Percentiles rank a stretch among this genome's conserved stretches.
phyloP scores from a whole-genome alignment of 2,113 vertebrate species.

The Odontesthes bonariensis region DNA sequence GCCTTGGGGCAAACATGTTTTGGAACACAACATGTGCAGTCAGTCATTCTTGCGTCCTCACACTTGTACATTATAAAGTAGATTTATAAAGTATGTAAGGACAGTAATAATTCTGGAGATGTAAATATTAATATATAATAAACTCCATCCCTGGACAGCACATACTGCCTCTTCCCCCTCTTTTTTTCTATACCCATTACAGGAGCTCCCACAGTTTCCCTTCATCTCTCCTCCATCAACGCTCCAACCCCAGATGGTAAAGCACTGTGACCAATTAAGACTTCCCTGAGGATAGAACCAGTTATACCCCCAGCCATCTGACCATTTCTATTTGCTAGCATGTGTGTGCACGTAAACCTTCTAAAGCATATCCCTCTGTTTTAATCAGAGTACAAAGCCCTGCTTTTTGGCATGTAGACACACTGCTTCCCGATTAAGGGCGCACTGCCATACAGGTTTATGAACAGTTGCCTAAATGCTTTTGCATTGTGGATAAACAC shows the following conservation, averaged over 20 bases:
- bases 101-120: constrained; percentile 54
- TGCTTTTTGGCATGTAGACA: constrained; percentile 40
- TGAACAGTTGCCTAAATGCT: constrained; percentile 32
- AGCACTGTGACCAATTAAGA: constrained; percentile 82
- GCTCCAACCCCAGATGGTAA: constrained; percentile 79
- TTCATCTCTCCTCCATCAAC: constrained; percentile 66
- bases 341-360: constrained; percentile 20
- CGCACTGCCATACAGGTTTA: constrained; percentile 13
- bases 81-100: constrained; percentile 63
- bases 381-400: constrained; percentile 67
- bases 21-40: constrained; percentile 10
- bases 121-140: constrained; percentile 65
- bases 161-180: constrained; percentile 6
- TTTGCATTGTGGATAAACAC: constrained; percentile 26
- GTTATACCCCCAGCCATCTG: constrained; percentile 78
- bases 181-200: constrained; percentile 30
- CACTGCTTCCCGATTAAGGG: constrained; percentile 11
- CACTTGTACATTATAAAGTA: constrained; percentile 42
- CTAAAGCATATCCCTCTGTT: constrained; percentile 54
- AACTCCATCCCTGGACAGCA: constrained; percentile 46
- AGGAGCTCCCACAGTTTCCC: constrained; percentile 59
- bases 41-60: constrained; percentile 19
- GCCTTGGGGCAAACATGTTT: constrained; percentile 41
- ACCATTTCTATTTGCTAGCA: constrained; percentile 49
- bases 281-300: constrained; percentile 76